These are phyloP conservation scores for Echinarachnius parma DNA, from an alignment of 53 echinoderm and acorn worm genomes.

Conservation along the genomic window DNA sequence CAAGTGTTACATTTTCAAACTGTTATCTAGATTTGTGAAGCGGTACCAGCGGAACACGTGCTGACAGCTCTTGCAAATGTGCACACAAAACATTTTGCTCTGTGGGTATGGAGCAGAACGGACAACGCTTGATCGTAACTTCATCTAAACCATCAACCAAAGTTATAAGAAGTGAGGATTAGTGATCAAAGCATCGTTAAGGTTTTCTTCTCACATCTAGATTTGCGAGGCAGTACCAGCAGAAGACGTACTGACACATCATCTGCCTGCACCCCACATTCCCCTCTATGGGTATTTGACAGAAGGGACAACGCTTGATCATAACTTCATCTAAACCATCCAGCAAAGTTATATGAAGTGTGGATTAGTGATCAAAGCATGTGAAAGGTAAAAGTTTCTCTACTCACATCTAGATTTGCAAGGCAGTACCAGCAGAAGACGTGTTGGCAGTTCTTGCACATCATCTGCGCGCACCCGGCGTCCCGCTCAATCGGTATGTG, in stretches of 20 bases:
- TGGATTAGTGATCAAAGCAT: too few relatives aligned
- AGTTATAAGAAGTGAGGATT: too few relatives aligned
- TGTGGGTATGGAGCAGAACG: constrained; percentile 98
- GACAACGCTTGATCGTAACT: constrained; percentile 83
- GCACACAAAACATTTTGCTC: not conserved
- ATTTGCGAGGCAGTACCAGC: constrained; percentile 97
- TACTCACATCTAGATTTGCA: constrained; percentile 91
- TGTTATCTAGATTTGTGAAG: not conserved
- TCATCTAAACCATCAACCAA: constrained; percentile 79
- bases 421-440: constrained; percentile 99
- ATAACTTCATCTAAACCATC: constrained; percentile 70
- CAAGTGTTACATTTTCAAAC: too few relatives aligned
- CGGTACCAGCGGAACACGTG: not conserved
- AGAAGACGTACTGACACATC: constrained; percentile 99
- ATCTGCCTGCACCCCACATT: constrained; percentile 96
- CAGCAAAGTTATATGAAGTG: too few relatives aligned
- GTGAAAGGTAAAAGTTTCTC: too few relatives aligned
- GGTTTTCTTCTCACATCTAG: constrained; percentile 83
- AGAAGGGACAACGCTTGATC: constrained; percentile 95
- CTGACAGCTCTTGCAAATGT: not conserved
- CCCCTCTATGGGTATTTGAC: constrained; percentile 96
- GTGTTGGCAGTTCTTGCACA: constrained; percentile 92
- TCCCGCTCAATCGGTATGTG: constrained; percentile 96
- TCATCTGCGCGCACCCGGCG: constrained; percentile 98
- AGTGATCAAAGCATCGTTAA: too few relatives aligned